Evolutionary conservation across 2,888 invertebrate species (phyloP).

Genomic region (Palloptera scutellata): DNA sequence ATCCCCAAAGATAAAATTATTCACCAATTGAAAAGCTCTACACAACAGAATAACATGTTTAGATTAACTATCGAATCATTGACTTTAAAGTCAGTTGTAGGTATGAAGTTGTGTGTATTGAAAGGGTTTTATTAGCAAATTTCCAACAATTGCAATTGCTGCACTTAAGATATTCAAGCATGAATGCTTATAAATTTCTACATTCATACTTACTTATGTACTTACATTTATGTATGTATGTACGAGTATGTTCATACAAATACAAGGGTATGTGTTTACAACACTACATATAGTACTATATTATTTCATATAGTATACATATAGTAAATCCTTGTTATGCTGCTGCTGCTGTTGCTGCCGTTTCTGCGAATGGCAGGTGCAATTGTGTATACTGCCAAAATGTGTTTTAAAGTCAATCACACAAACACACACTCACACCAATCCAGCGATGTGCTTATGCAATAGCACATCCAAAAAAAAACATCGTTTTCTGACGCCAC

Average conservation of each 20-base stretch:
- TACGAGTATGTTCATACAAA: not conserved
- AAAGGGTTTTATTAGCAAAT: too few relatives aligned
- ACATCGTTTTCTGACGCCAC: conserved; percentile 24
- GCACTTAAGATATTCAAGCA: too few relatives aligned
- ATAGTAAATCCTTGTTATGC: conserved; percentile 8
- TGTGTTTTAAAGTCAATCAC: conserved; percentile 30
- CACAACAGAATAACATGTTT: too few relatives aligned
- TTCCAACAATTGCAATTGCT: too few relatives aligned
- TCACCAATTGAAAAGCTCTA: too few relatives aligned
- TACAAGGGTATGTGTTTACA: not conserved
- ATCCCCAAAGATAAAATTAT: too few relatives aligned
- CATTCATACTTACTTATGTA: not conserved
- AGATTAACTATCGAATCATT: too few relatives aligned
- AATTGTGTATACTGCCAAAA: conserved; percentile 37
- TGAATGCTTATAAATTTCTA: not conserved
- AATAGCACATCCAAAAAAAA: conserved; percentile 4
- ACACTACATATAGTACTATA: not conserved
- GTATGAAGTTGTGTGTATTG: too few relatives aligned
- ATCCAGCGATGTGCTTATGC: conserved; percentile 16
- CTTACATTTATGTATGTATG: not conserved
- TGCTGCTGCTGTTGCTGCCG: conserved; percentile 36
- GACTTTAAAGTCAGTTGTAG: too few relatives aligned
- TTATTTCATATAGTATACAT: not conserved
- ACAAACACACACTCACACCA: conserved; percentile 12
- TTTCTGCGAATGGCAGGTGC: conserved; percentile 58